Percentiles rank a stretch among this genome's conserved stretches.
Evolutionary conservation across 2,113 vertebrate species (phyloP).

Genomic region (Sinocyclocheilus grahami): DNA sequence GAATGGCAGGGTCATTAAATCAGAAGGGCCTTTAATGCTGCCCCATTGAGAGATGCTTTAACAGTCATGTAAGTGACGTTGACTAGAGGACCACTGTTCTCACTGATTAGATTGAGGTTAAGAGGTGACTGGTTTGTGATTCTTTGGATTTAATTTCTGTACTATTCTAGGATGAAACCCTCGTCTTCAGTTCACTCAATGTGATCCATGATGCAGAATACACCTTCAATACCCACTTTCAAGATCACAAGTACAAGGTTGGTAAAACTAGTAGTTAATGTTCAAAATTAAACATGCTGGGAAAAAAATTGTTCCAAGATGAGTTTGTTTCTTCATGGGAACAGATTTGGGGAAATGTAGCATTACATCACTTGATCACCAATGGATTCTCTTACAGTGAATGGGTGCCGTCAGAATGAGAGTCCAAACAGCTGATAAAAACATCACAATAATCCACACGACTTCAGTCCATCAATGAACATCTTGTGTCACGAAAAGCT

Average conservation of each 20-base stretch:
- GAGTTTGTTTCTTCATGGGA: too few relatives aligned
- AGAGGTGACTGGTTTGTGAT: neutral
- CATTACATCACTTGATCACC: too few relatives aligned
- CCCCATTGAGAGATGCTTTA: neutral
- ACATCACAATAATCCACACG: too few relatives aligned
- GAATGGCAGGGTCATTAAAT: neutral
- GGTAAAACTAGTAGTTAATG: neutral
- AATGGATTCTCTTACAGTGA: too few relatives aligned
- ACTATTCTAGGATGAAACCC: conserved; percentile 75
- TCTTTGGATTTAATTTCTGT: neutral
- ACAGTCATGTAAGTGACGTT: neutral
- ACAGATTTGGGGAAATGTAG: too few relatives aligned
- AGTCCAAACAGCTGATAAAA: too few relatives aligned
- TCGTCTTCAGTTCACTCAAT: conserved; percentile 79
- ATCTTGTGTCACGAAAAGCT: too few relatives aligned
- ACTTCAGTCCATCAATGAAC: too few relatives aligned
- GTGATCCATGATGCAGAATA: conserved; percentile 73
- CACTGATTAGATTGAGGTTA: neutral
- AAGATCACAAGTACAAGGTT: conserved; percentile 77
- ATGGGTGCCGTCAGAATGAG: too few relatives aligned
- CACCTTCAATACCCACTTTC: conserved; percentile 70
- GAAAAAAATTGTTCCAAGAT: too few relatives aligned
- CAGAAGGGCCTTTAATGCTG: neutral
- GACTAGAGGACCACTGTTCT: neutral
- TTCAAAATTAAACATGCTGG: too few relatives aligned